Base-by-base conservation (phyloP, 2,797 vertebrate species). In the Gallinago nigripennis region DNA sequence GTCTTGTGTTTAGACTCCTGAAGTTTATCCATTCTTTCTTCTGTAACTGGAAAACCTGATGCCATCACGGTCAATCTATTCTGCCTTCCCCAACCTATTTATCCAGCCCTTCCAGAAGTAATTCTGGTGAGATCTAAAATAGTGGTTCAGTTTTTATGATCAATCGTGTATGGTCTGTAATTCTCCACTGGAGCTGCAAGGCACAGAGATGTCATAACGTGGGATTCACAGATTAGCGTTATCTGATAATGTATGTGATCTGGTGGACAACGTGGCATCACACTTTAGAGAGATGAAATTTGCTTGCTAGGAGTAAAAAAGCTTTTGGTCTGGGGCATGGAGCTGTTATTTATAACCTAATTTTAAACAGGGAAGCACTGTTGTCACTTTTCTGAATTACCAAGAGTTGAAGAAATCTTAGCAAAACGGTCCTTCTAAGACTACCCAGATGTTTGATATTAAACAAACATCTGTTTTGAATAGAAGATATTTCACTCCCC, bases 381-480 rank as follows among this genome's bases (percentile, higher is more conserved):
- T 65, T 85, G 96, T 97, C 96, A 97, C 84, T 98, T 97, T 96
- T 84, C 88, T 91, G 95, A 97, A 97, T 97, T 97, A 97, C 84
- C 86, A 96, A 94, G 96, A 96, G 94, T 96, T 96, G 95, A 93
- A 96, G 95, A 97, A 97, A 95, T 96, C 97, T 97, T 95, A 96
- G 96, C 92, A 97, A 92, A 97, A 96, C 58, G 64, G 95, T 93
- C 93, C 97, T 97, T 95, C 83, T 97, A 97, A 94, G 94, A 95
- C 93, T 95, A 95, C 86, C 92, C 97, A 97, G 98, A 97, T 98
- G 97, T 97, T 96, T 90, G 82, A 97, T 97, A 96, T 97, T 97
- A 98, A 98, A 96, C 95, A 97, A 96, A 96, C 96, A 98, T 97
- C 97, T 98, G 97, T 96, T 98, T 97, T 94, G 93, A 97, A 95